A percentile compares a stretch with the other conserved stretches of the same genome.
phyloP scores from a whole-genome alignment of 2,888 invertebrate species.

The Diarsia mendica region DNA sequence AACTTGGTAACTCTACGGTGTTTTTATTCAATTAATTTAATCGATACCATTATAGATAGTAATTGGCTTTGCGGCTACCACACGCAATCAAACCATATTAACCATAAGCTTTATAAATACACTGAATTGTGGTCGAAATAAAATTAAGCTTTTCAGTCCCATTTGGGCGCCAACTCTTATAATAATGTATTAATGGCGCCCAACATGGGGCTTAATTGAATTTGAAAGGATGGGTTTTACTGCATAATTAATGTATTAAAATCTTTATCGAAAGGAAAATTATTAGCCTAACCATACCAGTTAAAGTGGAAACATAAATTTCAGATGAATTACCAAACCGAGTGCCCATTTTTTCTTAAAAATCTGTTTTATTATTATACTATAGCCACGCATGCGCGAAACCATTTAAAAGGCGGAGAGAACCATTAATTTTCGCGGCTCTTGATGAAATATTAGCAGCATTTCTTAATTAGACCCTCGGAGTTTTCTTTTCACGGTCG shows the following conservation, averaged over 20 bases:
- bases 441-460: conserved; percentile 77
- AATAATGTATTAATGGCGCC: conserved; percentile 59
- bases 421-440: conserved; percentile 76
- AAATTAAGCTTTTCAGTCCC: conserved; percentile 40
- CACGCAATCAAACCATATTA: not conserved
- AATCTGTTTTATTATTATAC: conserved; percentile 13
- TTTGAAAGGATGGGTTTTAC: conserved; percentile 41
- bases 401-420: conserved; percentile 64
- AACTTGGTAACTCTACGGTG: not conserved
- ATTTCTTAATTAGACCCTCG: conserved; percentile 77
- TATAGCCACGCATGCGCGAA: conserved; percentile 61
- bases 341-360: not conserved
- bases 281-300: conserved; percentile 10
- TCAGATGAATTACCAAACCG: conserved; percentile 21
- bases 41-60: not conserved
- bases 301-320: conserved; percentile 35
- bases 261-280: conserved; percentile 44
- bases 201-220: conserved; percentile 54
- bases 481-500: conserved; percentile 64
- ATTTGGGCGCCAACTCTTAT: conserved; percentile 53
- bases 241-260: conserved; percentile 52
- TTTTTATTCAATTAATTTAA: conserved; percentile 20
- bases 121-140: conserved; percentile 27
- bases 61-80: not conserved
- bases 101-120: not conserved